Base-by-base conservation (phyloP, 2,888 invertebrate species). In the Fragum whitleyi region DNA sequence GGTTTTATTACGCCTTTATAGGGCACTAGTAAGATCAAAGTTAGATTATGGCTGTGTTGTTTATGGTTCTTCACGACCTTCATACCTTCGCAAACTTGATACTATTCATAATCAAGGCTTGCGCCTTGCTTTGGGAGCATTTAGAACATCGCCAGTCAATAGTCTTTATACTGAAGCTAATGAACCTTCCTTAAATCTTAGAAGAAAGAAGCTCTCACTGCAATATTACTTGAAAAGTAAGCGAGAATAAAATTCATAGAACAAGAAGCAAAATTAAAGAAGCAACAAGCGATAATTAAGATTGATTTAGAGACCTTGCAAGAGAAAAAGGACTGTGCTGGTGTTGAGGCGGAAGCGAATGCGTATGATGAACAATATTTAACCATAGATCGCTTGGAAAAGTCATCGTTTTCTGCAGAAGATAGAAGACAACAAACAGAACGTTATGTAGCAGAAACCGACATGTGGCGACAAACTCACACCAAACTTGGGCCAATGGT, bases 181-280 rank as follows among this genome's bases (percentile, higher is more conserved):
- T n/a, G n/a, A n/a, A n/a, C n/a, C n/a, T n/a, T n/a, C n/a, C n/a
- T n/a, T n/a, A n/a, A n/a, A n/a, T n/a, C n/a, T n/a, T n/a, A n/a
- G n/a, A n/a, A n/a, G n/a, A n/a, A n/a, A n/a, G n/a, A n/a, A n/a
- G n/a, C n/a, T n/a, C n/a, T n/a, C n/a, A 57, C 7, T 7, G 57
- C 57, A 21, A 57, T 16, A n/a, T 9, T n/a, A 57, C 7, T 9
- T 9, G 74, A 62, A 21, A 23, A 39, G 1, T 47, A 32, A 65
- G 65, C 62, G 5, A 42, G 32, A 16, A 21, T 74, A 9, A 53
- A 62, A n/a, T 74, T 16, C 42, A 36, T 57, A 14, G 51, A 42
- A 47, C 51, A 21, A 65, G 53, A 65, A 74, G 51, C 51, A 47
- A 61, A 11, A 29, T 28, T 74, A 2, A 36, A 29, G 47, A 62